Evolutionary conservation across 2,797 vertebrate genomes (phyloP).

Genomic region (Luscinia megarhynchos): DNA sequence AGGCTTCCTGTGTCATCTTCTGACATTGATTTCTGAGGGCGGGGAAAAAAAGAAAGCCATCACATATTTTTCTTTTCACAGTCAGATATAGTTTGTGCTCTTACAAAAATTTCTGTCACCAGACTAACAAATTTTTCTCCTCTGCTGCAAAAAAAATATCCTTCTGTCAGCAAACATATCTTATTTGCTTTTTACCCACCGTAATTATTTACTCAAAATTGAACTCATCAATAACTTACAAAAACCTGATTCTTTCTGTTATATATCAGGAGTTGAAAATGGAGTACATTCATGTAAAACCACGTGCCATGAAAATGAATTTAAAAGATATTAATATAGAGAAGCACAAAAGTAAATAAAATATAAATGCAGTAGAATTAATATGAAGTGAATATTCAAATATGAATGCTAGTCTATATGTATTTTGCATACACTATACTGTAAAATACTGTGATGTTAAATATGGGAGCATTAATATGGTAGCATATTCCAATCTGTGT

Average conservation of each 20-base stretch:
- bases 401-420: neutral
- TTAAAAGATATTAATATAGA: neutral
- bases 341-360: neutral
- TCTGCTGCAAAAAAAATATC: neutral
- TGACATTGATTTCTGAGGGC: neutral
- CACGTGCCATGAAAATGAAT: neutral
- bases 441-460: neutral
- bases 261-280: neutral
- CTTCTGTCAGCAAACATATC: neutral
- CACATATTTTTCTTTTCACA: neutral
- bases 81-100: neutral
- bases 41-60: fast-evolving
- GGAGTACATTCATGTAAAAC: neutral
- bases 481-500: neutral
- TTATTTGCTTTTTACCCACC: neutral
- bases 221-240: neutral
- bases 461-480: neutral
- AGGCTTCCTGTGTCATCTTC: neutral
- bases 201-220: neutral
- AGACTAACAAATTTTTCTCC: neutral
- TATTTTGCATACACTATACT: neutral
- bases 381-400: neutral
- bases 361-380: neutral
- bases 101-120: neutral
- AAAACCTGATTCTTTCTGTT: neutral